Percentiles rank a stretch among this genome's conserved stretches.
phyloP scores from a whole-genome alignment of 2,797 vertebrate species.

The Varecia variegata region DNA sequence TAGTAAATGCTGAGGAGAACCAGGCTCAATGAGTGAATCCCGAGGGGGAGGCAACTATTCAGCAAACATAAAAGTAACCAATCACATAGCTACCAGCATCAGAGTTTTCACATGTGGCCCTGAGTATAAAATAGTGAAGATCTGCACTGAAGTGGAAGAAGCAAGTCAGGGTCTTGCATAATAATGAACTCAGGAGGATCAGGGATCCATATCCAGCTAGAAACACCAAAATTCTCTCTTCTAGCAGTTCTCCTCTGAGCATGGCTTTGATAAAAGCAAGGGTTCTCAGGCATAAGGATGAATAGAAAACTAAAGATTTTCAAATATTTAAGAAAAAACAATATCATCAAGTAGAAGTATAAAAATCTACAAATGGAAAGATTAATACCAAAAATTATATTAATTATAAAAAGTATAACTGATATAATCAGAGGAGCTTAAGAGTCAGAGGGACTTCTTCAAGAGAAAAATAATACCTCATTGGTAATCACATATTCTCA shows the following conservation, averaged over 20 bases:
- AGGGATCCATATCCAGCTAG: not conserved
- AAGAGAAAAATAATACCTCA: not conserved
- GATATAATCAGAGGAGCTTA: not conserved
- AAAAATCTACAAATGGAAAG: not conserved
- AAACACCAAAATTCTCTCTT: not conserved
- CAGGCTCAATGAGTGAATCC: not conserved
- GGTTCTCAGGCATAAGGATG: not conserved
- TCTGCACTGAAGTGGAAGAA: not conserved
- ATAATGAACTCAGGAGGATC: not conserved
- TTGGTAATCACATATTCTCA: not conserved
- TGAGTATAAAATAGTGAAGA: not conserved
- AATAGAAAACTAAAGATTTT: not conserved
- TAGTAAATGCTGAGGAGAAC: not conserved
- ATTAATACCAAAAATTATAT: not conserved
- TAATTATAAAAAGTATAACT: not conserved
- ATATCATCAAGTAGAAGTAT: not conserved
- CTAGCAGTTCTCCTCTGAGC: not conserved
- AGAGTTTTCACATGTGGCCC: not conserved
- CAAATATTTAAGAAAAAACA: not conserved
- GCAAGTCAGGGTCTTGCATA: not conserved
- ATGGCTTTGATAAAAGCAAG: not conserved
- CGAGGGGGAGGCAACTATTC: not conserved
- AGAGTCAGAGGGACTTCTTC: not conserved
- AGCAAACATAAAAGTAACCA: not conserved
- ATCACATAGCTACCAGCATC: not conserved